Conservation (phyloP, 2,113 vertebrate genomes). For the Vulpes vulpes region DNA sequence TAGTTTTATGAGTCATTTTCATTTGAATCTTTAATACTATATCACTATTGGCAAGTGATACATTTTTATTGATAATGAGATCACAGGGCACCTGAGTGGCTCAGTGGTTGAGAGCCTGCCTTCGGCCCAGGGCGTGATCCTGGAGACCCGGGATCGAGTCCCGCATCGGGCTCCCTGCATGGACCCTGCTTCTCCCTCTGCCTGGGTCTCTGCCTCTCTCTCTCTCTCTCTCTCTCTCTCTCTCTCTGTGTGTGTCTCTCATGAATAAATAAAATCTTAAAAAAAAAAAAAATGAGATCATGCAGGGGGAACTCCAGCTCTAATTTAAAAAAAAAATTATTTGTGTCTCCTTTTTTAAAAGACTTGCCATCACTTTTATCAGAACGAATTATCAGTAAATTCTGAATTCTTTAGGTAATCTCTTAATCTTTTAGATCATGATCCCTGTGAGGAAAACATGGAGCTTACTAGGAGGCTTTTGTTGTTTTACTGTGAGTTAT, state of each 20-base stretch:
- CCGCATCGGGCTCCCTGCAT: too few relatives aligned
- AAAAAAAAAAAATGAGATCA: background rate
- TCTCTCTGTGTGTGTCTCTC: too few relatives aligned
- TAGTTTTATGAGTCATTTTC: background rate
- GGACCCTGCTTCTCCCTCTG: too few relatives aligned
- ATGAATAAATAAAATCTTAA: too few relatives aligned
- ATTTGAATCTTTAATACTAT: background rate
- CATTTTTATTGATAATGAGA: slow-evolving; percentile 35
- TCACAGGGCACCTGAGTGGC: too few relatives aligned
- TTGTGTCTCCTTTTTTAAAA: background rate
- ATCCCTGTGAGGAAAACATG: background rate
- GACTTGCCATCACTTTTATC: background rate
- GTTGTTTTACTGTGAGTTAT: background rate
- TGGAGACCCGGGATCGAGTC: too few relatives aligned
- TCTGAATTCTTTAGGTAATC: background rate
- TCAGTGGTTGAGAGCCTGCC: too few relatives aligned
- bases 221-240: too few relatives aligned
- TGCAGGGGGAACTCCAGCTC: background rate
- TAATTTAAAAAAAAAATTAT: background rate
- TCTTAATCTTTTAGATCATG: background rate
- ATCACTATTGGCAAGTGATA: background rate
- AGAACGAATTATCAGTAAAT: background rate
- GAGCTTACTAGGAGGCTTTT: background rate
- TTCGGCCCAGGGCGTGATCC: too few relatives aligned
- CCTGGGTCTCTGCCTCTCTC: too few relatives aligned